Evolutionary conservation across 2,888 invertebrate genomes (phyloP), one percentile per base, ranked within the genome.

Genomic region (Caenorhabditis sp.): DNA sequence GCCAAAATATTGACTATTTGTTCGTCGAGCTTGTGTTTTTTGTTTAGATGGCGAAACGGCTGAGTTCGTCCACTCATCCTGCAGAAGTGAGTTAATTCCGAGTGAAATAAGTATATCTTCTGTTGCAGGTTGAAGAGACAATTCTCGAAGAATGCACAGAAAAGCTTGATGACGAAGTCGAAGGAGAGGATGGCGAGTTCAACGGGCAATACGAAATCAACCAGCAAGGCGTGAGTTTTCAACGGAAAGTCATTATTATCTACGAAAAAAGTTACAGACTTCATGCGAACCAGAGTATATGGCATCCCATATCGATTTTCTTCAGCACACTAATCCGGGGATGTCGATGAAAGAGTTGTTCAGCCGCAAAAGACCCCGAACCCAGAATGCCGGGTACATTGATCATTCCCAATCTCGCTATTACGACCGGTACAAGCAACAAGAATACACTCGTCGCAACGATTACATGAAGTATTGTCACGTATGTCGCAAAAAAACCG

Each of bases 391-490:
- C 13, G 62, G 55, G n/a, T 62, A 27, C 37, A 62, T 71, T 13
- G 71, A 71, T 32, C 56, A 62, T 17, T 26, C 46, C 4, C 71
- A 71, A n/a, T 9, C 71, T 1, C 53, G 76, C n/a, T 76, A 76
- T 27, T 76, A 76, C 30, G 76, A 76, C 39, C 63, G 76, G 6
- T 76, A 76, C 32, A 76, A 76, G 43, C 76, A 76, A 17, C 76
- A 76, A 35, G 76, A 76, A 22, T 76, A 76, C 27, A 76, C 76
- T 2, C 63, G 76, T 11, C 56, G 81, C 8, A 81, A 81, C 26
- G 81, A 81, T 43, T 65, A 63, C 22, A 77, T 71, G 75, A 81
- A 81, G 27, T 81, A 81, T 27, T 81, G 81, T 24, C 81, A 81
- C 39, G 71, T 79, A 20, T 81, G 81, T 52, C 71, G 77, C 13